Base-by-base conservation (phyloP, 1,140 invertebrate species). In the Drusus annulatus region DNA sequence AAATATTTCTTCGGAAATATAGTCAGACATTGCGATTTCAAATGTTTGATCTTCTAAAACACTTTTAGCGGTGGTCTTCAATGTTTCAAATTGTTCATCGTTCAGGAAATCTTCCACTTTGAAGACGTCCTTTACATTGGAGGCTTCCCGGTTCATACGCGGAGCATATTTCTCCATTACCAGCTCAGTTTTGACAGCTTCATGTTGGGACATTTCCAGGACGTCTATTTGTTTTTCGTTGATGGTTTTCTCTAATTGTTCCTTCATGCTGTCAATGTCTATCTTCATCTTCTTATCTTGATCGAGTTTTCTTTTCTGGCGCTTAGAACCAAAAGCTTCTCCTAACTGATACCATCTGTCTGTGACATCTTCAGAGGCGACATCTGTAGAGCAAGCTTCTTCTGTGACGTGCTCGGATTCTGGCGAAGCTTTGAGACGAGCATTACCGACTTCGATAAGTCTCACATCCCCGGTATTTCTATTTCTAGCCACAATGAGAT, bases 281-380 rank as follows among this genome's bases (percentile, higher is more conserved):
- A 90, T 79, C 84, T 87, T 86, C 84, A 87, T 84, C 80, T 79
- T 87, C 78, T 90, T 88, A 68, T 78, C 85, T 52, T 89, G 87
- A 79, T 90, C 87, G 0, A 86, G 86, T 84, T 84, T 85, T 78
- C 89, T 79, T 84, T 88, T 90, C 0, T 81, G 79, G 80, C 85
- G 87, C 69, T 90, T 90, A 0, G 89, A 90, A 62, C 89, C 89
- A 85, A 90, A 90, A 45, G 88, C 82, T 84, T 88, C 90, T 17
- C 87, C 87, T 3, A 90, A 82, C 5, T 79, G 19, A 21, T 54
- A 23, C 52, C 60, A 28, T 15, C 19, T 10, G 36, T 78, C 80
- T 31, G 56, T 60, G 23, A 52, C 45, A 62, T 74, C 69, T 6
- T 25, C 13, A 2, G 65, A 58, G 7, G 51, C 15, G 3, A n/a